Conservation (phyloP, 1,140 invertebrate species). For the Brachionus rubens region DNA sequence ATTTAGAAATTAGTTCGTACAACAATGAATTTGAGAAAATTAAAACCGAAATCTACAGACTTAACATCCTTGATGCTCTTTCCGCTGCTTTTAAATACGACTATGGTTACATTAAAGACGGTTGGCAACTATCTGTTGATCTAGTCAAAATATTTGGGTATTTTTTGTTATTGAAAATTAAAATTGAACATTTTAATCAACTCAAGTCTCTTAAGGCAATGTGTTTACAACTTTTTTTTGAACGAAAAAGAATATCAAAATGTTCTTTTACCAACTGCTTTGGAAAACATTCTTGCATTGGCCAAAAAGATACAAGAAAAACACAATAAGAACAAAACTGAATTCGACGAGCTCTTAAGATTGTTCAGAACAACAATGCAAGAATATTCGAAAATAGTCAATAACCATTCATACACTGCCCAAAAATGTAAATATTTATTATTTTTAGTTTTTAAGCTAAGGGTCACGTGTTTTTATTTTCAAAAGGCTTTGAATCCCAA, state of each 20-base stretch:
- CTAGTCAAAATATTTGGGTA: slow-evolving; percentile 42
- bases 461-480: neutral
- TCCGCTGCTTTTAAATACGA: slow-evolving; percentile 30
- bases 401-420: slow-evolving; percentile 1
- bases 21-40: neutral
- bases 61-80: slow-evolving; percentile 12
- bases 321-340: slow-evolving; percentile 2
- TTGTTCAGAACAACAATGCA: neutral
- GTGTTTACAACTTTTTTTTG: neutral
- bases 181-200: neutral
- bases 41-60: slow-evolving; percentile 26
- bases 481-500: neutral
- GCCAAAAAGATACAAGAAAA: slow-evolving; percentile 37
- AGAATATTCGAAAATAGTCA: slow-evolving; percentile 29
- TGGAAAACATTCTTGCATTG: slow-evolving; percentile 41
- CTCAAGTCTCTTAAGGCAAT: neutral
- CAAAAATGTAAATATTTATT: slow-evolving; percentile 6
- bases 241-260: slow-evolving; percentile 29
- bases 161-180: neutral
- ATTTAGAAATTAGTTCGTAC: neutral
- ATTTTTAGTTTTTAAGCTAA: neutral
- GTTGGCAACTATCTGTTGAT: slow-evolving; percentile 1
- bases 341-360: neutral
- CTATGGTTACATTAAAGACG: slow-evolving; percentile 22
- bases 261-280: neutral